Percentiles rank a stretch among this genome's conserved stretches.
phyloP scores from a whole-genome alignment of 2,797 vertebrate genomes.

The Gallinago solitaria region DNA sequence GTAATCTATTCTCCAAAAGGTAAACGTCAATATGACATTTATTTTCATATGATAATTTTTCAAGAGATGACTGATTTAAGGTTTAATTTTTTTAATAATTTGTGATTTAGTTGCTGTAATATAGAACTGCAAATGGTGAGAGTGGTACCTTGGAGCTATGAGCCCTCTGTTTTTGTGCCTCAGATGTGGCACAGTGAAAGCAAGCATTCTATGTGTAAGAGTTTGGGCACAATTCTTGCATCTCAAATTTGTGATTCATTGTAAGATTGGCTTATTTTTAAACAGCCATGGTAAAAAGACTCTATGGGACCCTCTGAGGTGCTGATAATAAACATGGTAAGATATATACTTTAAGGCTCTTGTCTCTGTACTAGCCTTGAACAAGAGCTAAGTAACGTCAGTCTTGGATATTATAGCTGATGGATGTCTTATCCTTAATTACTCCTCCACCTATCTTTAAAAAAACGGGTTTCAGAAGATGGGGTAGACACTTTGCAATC shows the following conservation, averaged over 20 bases:
- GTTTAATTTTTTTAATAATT: not conserved
- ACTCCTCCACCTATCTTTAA: not conserved
- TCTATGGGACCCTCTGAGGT: not conserved
- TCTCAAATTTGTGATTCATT: not conserved
- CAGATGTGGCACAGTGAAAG: not conserved
- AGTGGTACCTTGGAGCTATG: fast-evolving
- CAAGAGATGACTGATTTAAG: not conserved
- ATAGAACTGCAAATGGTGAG: not conserved
- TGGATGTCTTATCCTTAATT: not conserved
- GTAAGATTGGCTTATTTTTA: not conserved
- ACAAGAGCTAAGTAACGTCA: not conserved
- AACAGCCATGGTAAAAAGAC: not conserved
- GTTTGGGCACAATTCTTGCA: not conserved
- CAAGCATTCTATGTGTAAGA: not conserved
- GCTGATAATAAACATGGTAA: not conserved
- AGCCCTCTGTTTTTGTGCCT: not conserved
- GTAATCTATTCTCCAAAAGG: not conserved
- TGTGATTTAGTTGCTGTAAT: not conserved
- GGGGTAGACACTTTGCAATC: not conserved
- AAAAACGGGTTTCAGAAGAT: not conserved
- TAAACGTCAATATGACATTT: not conserved
- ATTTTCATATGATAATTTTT: not conserved
- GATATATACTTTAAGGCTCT: not conserved
- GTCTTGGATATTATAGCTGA: not conserved
- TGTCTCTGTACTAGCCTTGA: not conserved